Evolutionary conservation across 2,797 vertebrate genomes (phyloP).

Genomic region (Pseudocheirus occidentalis): DNA sequence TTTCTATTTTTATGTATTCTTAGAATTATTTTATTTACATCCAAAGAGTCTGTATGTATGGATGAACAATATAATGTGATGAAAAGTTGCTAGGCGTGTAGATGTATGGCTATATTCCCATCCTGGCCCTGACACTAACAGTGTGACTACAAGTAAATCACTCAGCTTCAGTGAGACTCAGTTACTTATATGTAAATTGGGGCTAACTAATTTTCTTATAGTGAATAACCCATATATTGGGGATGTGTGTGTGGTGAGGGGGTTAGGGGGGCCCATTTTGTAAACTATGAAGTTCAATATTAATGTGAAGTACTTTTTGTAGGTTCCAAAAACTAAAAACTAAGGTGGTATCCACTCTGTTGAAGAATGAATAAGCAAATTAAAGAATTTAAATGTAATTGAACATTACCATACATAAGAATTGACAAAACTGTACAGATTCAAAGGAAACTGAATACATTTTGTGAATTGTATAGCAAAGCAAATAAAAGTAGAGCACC

Average conservation of each 20-base stretch:
- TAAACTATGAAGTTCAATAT: background rate
- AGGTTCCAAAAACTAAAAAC: background rate
- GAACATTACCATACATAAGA: background rate
- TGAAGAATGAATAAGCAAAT: background rate
- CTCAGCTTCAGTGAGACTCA: background rate
- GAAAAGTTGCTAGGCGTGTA: background rate
- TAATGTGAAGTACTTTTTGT: background rate
- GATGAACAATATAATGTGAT: background rate
- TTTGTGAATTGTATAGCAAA: background rate
- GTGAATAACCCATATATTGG: background rate
- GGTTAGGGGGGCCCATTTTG: background rate
- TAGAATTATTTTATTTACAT: conserved; percentile 29
- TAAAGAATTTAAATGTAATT: background rate
- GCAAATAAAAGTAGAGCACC: background rate
- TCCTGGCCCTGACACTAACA: background rate
- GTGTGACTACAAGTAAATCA: background rate
- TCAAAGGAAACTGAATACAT: background rate
- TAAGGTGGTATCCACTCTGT: background rate
- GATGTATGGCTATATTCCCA: background rate
- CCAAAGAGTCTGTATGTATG: background rate
- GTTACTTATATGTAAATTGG: background rate
- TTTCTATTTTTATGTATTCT: conserved; percentile 40
- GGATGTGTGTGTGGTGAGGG: too few species aligned
- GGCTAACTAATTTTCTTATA: background rate
- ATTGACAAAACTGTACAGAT: background rate